Evolutionary conservation across 1,140 invertebrate genomes (phyloP).

Genomic region (Gryon sp.): DNA sequence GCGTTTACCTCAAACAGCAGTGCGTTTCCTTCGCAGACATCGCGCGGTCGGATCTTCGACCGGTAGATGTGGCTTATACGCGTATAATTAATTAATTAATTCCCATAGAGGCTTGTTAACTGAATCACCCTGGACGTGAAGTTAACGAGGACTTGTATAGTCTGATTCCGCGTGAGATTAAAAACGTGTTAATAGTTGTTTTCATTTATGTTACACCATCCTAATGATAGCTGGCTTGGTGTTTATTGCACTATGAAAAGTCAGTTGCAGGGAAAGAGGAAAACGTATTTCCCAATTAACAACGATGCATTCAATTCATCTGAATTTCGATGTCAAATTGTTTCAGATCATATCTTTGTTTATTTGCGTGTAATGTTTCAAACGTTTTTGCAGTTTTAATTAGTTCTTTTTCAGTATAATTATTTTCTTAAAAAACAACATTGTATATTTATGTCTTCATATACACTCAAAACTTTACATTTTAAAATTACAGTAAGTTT

Average conservation of each 20-base stretch:
- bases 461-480: too few species aligned
- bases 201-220: conserved; percentile 61
- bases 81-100: conserved; percentile 71
- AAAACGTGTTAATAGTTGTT: conserved; percentile 63
- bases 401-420: conserved; percentile 28
- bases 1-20: conserved; percentile 65
- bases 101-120: conserved; percentile 64
- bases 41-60: conserved; percentile 61
- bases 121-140: conserved; percentile 61
- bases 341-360: conserved; percentile 4
- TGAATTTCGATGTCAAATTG: conserved; percentile 17
- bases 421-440: too few species aligned
- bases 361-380: neutral
- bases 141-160: conserved; percentile 65
- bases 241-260: conserved; percentile 29
- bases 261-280: neutral
- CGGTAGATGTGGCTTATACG: conserved; percentile 61
- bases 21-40: conserved; percentile 66
- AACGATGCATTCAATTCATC: conserved; percentile 7
- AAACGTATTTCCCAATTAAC: conserved; percentile 37
- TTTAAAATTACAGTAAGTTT: too few species aligned
- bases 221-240: conserved; percentile 26
- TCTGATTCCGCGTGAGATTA: conserved; percentile 61
- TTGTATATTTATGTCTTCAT: conserved; percentile 34
- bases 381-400: conserved; percentile 12